Evolutionary conservation across 2,113 vertebrate genomes (phyloP).

Genomic region (Marcusenius ussheri): DNA sequence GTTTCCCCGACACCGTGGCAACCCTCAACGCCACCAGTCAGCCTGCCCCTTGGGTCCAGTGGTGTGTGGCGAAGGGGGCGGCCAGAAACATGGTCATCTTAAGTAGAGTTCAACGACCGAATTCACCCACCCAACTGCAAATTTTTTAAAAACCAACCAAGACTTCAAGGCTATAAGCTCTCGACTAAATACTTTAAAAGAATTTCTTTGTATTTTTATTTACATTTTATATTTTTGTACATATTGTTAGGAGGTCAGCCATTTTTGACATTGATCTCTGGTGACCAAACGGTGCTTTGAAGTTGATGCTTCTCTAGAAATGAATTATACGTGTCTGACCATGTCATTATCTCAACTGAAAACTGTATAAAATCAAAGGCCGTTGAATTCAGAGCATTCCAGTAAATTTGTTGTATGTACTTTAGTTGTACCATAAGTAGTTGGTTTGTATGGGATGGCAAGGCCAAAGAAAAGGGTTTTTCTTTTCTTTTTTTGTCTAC

Average conservation of each 20-base stretch:
- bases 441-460: slow-evolving; percentile 64
- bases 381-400: slow-evolving; percentile 88
- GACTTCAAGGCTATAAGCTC: slow-evolving; percentile 70
- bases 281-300: slow-evolving; percentile 73
- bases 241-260: slow-evolving; percentile 87
- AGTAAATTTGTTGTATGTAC: slow-evolving; percentile 83
- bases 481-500: slow-evolving; percentile 53
- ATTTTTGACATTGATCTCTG: slow-evolving; percentile 74
- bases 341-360: slow-evolving; percentile 78
- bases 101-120: slow-evolving; percentile 61
- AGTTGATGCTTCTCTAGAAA: slow-evolving; percentile 69
- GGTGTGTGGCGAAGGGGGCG: slow-evolving; percentile 50
- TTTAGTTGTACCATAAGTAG: slow-evolving; percentile 70
- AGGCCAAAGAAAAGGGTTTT: slow-evolving; percentile 64
- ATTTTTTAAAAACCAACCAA: slow-evolving; percentile 62
- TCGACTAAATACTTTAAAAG: slow-evolving; percentile 76
- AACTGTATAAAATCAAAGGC: slow-evolving; percentile 67
- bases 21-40: slow-evolving; percentile 46
- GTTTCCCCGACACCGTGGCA: slow-evolving; percentile 48
- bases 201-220: slow-evolving; percentile 99
- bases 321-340: slow-evolving; percentile 84
- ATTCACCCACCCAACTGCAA: slow-evolving; percentile 49
- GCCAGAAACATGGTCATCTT: slow-evolving; percentile 72
- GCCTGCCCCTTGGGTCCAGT: slow-evolving; percentile 40
- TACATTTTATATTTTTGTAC: slow-evolving; percentile 99